Base-by-base conservation (phyloP, 2,888 invertebrate genomes). In the Xylocampa areola region DNA sequence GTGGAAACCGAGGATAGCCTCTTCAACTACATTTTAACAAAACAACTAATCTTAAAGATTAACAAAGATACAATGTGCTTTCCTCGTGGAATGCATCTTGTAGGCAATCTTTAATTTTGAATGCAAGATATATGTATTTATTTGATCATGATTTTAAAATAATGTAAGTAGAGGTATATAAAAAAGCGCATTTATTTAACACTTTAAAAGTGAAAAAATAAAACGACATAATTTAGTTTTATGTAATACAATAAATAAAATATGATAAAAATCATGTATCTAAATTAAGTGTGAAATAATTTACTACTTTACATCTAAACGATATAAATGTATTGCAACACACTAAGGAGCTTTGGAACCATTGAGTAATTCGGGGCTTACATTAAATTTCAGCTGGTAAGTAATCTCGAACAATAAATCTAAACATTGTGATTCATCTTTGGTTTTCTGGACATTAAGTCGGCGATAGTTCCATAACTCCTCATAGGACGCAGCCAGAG, bases 261-360 rank as follows among this genome's bases (percentile, higher is more conserved):
- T 88, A 90, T 84, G 87, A 85, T 90, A 88, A 89, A 72, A 89
- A 90, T 88, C 86, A 88, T 87, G 84, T 86, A 84, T 85, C 88
- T 94, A 91, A 91, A 89, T 91, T 89, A 92, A 87, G 86, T 87
- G 90, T 89, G 91, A 92, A 93, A 94, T 93, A 93, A 94, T 92
- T 94, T 92, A 93, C 92, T 94, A 93, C 85, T 89, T 92, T 92
- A 93, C 90, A 91, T 84, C 91, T 92, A 92, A 88, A 90, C 81
- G 87, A 91, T 88, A 92, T 82, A 87, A 89, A 90, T 89, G 90
- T 92, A 94, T 93, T 92, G 93, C 93, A 93, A 93, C 90, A 90
- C 84, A 85, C 84, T 78, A 88, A 92, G 92, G 93, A 92, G 93
- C 89, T 92, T 89, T 92, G 92, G 93, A 92, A 92, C 92, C 88